Evolutionary conservation across 2,888 invertebrate species (phyloP), one percentile per base, ranked within the genome.

Genomic region (Acrocera orbiculus): DNA sequence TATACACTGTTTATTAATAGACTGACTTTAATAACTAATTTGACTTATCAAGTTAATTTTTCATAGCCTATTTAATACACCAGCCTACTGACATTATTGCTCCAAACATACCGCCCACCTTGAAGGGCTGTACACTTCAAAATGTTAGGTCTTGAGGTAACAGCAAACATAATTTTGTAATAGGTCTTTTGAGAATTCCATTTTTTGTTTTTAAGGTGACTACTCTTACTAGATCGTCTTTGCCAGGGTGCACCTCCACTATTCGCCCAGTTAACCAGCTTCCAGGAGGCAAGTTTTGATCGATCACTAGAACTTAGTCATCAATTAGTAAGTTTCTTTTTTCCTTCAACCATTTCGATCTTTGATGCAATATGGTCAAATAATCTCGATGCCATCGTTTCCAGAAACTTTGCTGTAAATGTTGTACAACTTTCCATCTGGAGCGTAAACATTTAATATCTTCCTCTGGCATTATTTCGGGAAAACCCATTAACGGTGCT

Each of bases 331-430:
- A n/a, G n/a, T n/a, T n/a, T n/a, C n/a, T n/a, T n/a, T n/a, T n/a
- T n/a, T n/a, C n/a, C n/a, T n/a, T n/a, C n/a, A n/a, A n/a, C 7
- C 30, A 30, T 22, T 30, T 30, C 13, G 22, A 9, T 22, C 30
- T 20, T 15, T 30, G 30, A 14, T 30, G 30, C 3, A 22, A 15
- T 17, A 15, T 20, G 15, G 22, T 22, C n/a, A 23, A 14, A 22
- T 30, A 30, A 14, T 30, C 30, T 7, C 6, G 17, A 9, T 22
- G 15, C 30, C 30, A 30, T 15, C 23, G 20, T n/a, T n/a, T 9
- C 30, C 30, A 30, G 22, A 30, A 30, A n/a, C 23, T 14, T 22
- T 30, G 30, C 15, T 20, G 11, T 13, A 30, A 7, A 15, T 30
- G 30, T 16, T 30, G 30, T 14, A 30, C n/a, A 17, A 19, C 10